Evolutionary conservation across 2,797 vertebrate genomes (phyloP).

Genomic region (Acanthurus leucopareius): DNA sequence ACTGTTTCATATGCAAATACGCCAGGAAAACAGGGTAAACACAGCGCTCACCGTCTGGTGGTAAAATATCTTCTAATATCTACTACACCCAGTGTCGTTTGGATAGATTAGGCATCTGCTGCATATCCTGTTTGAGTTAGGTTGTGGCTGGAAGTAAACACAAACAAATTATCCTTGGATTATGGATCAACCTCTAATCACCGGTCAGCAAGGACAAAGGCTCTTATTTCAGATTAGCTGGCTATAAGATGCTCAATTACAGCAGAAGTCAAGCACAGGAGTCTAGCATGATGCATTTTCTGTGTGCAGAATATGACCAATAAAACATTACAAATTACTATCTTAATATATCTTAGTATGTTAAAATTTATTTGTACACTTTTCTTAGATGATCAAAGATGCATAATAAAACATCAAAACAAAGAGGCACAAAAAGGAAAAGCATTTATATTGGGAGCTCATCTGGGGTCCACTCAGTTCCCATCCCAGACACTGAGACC

Average conservation of each 20-base stretch:
- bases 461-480: not conserved
- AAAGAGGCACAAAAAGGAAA: not conserved
- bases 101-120: slow-evolving; percentile 73
- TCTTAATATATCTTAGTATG: not conserved
- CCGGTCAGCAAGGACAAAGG: slow-evolving; percentile 74
- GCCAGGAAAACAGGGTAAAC: slow-evolving; percentile 71
- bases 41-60: slow-evolving; percentile 52
- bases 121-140: slow-evolving; percentile 71
- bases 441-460: too few species aligned
- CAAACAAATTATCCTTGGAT: slow-evolving; percentile 79
- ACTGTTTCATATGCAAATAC: slow-evolving; percentile 83
- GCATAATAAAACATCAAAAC: not conserved
- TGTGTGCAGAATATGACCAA: not conserved
- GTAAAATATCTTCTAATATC: slow-evolving; percentile 55
- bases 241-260: slow-evolving; percentile 15
- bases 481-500: not conserved
- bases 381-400: too few species aligned
- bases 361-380: too few species aligned
- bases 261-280: not conserved
- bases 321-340: not conserved
- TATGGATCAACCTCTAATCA: slow-evolving; percentile 75
- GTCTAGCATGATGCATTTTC: too few species aligned
- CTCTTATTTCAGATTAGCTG: slow-evolving; percentile 40
- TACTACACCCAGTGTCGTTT: slow-evolving; percentile 41
- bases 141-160: slow-evolving; percentile 73